phyloP scores from a whole-genome alignment of 2,888 invertebrate species.

The Drosophila koepferae region DNA sequence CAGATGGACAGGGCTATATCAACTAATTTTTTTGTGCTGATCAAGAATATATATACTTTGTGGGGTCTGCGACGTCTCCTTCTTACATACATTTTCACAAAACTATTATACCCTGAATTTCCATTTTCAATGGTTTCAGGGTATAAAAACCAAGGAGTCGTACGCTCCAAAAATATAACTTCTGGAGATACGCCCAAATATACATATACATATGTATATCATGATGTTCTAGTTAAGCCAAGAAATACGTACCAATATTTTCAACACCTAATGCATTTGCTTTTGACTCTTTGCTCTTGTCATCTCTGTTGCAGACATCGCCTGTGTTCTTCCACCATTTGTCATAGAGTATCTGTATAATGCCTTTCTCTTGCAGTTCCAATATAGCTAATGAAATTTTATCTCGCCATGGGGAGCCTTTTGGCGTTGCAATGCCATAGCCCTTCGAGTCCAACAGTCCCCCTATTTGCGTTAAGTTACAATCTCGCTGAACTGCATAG shows the following conservation, averaged over 20 bases:
- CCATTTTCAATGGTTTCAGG: no score
- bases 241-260: slow-evolving; percentile 89
- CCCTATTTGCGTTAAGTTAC: slow-evolving; percentile 98
- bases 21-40: no score
- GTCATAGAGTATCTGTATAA: slow-evolving; percentile 96
- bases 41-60: no score
- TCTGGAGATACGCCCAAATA: no score
- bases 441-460: slow-evolving; percentile 88
- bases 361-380: slow-evolving; percentile 97
- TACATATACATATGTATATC: not conserved
- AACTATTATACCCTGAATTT: no score
- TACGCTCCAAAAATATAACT: no score
- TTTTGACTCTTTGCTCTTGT: slow-evolving; percentile 95
- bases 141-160: no score
- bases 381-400: slow-evolving; percentile 97
- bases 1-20: no score
- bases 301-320: slow-evolving; percentile 94
- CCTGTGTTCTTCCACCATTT: slow-evolving; percentile 99
- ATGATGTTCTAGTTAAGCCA: not conserved
- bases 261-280: slow-evolving; percentile 95
- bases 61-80: no score
- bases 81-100: no score
- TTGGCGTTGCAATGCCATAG: slow-evolving; percentile 98
- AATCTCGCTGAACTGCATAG: slow-evolving; percentile 97
- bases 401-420: slow-evolving; percentile 98